Base-by-base conservation (phyloP, 2,888 invertebrate species). In the Romanomermis culicivorax region DNA sequence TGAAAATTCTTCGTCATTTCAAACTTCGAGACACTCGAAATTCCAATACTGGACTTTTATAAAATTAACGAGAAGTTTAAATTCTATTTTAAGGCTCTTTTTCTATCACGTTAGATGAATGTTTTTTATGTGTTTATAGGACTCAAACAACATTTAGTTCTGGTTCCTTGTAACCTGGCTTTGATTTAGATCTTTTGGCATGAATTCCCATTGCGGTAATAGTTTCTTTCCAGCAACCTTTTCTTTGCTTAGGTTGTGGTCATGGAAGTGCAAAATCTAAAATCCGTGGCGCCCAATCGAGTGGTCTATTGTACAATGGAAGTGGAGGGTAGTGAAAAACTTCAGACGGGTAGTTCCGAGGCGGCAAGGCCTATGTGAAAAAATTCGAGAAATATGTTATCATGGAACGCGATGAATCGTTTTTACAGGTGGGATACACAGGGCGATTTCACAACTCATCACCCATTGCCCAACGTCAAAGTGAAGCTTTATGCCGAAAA, bases 291-390 rank as follows among this genome's bases (percentile, higher is more conserved):
- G 60, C 84, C 88, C 36, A 95, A 91, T 77, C 80, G 93, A 68
- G 93, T 97, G 70, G 93, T 97, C 52, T 97, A 97, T 75, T 99
- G 97, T 73, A 97, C 95, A 25, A 99, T 97, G 97, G 97, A 99
- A 74, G 91, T 97, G 42, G 97, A 99, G 73, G 93, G 89, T 58
- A 91, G 93, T 48, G 91, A 93, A 69, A 97, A 97, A 71, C 77
- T 97, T 58, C 95, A 97, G 75, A 97, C 97, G 1, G 97, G 95
- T 74, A 95, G 95, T 74, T 95, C 95, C 1, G 95, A 97, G 74
- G 95, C 95, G 26, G 89, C 91, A 1, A 95, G 93, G 72, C 95
- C 97, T 53, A 62, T 65, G 72, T 74, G 36, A 36, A 36, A 36
- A 17, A 36, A 36, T 7, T 36, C 17, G 7, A 11, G 7, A 11